Conservation (phyloP, 2,797 vertebrate genomes). For the Neosilurus hyrtlii region DNA sequence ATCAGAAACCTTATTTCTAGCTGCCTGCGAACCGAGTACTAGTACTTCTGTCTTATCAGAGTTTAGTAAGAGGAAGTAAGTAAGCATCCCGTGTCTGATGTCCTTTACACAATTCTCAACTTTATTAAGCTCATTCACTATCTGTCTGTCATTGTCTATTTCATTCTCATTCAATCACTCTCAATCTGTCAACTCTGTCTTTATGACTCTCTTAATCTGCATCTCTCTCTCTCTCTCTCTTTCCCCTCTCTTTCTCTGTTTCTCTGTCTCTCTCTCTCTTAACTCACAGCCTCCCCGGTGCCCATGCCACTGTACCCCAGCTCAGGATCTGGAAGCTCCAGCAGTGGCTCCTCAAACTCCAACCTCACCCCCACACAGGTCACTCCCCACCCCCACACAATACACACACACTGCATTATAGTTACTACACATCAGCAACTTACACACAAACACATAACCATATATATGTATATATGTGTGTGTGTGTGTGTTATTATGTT, state of each 20-base stretch:
- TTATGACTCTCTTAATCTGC: not conserved
- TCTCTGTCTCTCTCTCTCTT: slow-evolving; percentile 1
- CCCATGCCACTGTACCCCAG: slow-evolving; percentile 82
- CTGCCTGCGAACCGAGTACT: too few species aligned
- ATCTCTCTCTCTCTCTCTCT: not conserved
- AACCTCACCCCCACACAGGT: slow-evolving; percentile 88
- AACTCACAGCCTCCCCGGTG: slow-evolving; percentile 77
- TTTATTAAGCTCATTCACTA: too few species aligned
- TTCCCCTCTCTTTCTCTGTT: not conserved
- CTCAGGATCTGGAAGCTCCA: slow-evolving; percentile 86
- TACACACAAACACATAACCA: not conserved
- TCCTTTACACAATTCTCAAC: too few species aligned
- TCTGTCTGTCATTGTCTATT: not conserved
- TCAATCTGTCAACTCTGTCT: not conserved
- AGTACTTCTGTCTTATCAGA: too few species aligned
- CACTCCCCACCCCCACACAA: slow-evolving; percentile 44
- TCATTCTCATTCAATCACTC: not conserved
- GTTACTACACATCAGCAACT: too few species aligned
- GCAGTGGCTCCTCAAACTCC: slow-evolving; percentile 86
- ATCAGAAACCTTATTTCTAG: too few species aligned
- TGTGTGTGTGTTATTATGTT: not conserved
- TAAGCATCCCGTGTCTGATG: too few species aligned
- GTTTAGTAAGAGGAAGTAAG: too few species aligned
- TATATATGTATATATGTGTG: too few species aligned
- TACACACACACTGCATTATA: too few species aligned